Percentiles rank a stretch among this genome's conserved stretches.
phyloP scores from a whole-genome alignment of 2,113 vertebrate genomes.

The Larimichthys polyactis region DNA sequence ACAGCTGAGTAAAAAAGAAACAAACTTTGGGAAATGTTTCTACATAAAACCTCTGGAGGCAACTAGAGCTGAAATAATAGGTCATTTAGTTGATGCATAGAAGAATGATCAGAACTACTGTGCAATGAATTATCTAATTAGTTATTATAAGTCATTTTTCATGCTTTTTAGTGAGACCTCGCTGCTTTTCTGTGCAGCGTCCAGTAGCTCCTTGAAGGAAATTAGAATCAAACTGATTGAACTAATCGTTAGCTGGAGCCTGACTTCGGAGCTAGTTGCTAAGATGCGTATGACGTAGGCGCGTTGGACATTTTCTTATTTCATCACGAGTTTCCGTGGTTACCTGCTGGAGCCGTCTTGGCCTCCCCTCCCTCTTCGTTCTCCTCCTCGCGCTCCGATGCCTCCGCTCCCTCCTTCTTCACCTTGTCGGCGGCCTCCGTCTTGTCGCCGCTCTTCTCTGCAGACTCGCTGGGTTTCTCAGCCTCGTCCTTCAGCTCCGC shows the following conservation, averaged over 20 bases:
- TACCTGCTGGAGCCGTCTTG: constrained; percentile 72
- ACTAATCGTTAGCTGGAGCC: not conserved
- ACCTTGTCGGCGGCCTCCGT: constrained; percentile 75
- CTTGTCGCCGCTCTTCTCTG: constrained; percentile 88
- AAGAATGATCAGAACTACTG: too few species aligned
- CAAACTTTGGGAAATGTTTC: too few species aligned
- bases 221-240: too few species aligned
- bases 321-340: not conserved
- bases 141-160: not conserved
- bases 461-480: constrained; percentile 84
- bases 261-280: not conserved
- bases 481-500: constrained; percentile 90
- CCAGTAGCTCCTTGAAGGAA: too few species aligned
- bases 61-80: not conserved
- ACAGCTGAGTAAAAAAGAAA: not conserved
- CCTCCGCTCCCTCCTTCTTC: constrained; percentile 78
- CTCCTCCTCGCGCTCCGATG: constrained; percentile 77
- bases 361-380: constrained; percentile 73
- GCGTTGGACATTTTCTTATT: too few species aligned
- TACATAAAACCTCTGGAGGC: too few species aligned
- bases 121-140: too few species aligned
- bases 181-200: too few species aligned
- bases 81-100: not conserved
- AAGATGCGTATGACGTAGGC: not conserved
- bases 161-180: not conserved